A percentile compares a stretch with the other conserved stretches of the same genome.
Conservation (phyloP, 2,888 invertebrate genomes). For the Protonemura montana region DNA sequence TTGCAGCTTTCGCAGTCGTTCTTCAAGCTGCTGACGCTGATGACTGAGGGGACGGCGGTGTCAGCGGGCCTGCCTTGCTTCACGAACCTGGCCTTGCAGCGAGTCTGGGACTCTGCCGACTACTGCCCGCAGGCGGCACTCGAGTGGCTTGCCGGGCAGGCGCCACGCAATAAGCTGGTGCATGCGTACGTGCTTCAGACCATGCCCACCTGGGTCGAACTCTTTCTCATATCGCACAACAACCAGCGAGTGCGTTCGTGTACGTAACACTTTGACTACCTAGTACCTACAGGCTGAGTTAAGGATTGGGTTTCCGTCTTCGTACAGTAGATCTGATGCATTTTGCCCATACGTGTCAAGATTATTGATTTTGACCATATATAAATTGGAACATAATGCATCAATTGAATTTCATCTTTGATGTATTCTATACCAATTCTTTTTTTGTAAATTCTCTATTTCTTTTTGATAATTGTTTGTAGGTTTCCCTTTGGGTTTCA, state of each 20-base stretch:
- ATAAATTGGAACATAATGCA: no score
- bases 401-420: no score
- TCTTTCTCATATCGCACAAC: conserved; percentile 83
- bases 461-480: no score
- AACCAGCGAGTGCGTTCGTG: conserved; percentile 87
- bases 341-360: no score
- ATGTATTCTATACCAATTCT: no score
- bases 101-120: conserved; percentile 90
- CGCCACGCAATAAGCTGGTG: conserved; percentile 85
- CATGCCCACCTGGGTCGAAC: conserved; percentile 91
- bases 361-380: no score
- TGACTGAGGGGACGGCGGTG: conserved; percentile 78
- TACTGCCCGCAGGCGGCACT: conserved; percentile 90
- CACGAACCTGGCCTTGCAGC: conserved; percentile 85
- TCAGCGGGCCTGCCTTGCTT: conserved; percentile 87
- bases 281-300: neutral
- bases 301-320: no score
- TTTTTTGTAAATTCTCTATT: no score
- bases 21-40: conserved; percentile 87
- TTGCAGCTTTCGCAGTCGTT: conserved; percentile 83
- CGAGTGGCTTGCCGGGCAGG: conserved; percentile 88
- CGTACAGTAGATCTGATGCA: no score
- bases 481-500: no score
- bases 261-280: conserved; percentile 55
- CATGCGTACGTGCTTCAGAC: conserved; percentile 92